Conservation (phyloP, 2,888 invertebrate species). For the Lagria hirta region DNA sequence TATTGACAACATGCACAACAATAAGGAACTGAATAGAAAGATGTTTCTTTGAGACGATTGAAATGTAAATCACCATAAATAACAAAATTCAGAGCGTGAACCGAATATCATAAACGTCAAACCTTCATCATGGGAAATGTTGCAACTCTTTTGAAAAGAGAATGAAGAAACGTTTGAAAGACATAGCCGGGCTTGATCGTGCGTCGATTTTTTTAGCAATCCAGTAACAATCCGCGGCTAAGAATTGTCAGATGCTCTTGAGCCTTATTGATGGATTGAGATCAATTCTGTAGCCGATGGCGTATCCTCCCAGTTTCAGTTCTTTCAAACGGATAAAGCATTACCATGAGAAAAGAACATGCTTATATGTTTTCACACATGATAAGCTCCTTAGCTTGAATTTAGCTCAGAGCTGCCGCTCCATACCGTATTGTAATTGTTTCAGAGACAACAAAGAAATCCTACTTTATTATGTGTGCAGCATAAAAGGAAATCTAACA, state of each 20-base stretch:
- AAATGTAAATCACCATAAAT: constrained; percentile 44
- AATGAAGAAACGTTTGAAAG: constrained; percentile 35
- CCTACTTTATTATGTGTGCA: constrained; percentile 11
- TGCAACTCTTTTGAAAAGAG: constrained; percentile 32
- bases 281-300: constrained; percentile 31
- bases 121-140: constrained; percentile 41
- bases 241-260: constrained; percentile 46
- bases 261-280: constrained; percentile 51
- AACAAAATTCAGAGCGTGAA: constrained; percentile 41
- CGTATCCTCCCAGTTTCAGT: constrained; percentile 21
- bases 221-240: constrained; percentile 48
- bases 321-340: constrained; percentile 38
- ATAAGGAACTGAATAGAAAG: constrained; percentile 22
- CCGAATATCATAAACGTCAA: constrained; percentile 46
- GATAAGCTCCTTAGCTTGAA: constrained; percentile 28
- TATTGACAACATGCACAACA: too few species aligned
- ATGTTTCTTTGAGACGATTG: constrained; percentile 33
- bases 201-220: constrained; percentile 46
- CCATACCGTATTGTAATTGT: constrained; percentile 23
- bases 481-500: constrained; percentile 13
- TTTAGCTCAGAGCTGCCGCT: constrained; percentile 8
- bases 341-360: constrained; percentile 41
- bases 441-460: constrained; percentile 20
- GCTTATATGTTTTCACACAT: constrained; percentile 38
- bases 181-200: constrained; percentile 38